These are phyloP conservation scores for Hydrolagus colliei DNA, from an alignment of 2,797 vertebrate genomes.

Conservation along the genomic window DNA sequence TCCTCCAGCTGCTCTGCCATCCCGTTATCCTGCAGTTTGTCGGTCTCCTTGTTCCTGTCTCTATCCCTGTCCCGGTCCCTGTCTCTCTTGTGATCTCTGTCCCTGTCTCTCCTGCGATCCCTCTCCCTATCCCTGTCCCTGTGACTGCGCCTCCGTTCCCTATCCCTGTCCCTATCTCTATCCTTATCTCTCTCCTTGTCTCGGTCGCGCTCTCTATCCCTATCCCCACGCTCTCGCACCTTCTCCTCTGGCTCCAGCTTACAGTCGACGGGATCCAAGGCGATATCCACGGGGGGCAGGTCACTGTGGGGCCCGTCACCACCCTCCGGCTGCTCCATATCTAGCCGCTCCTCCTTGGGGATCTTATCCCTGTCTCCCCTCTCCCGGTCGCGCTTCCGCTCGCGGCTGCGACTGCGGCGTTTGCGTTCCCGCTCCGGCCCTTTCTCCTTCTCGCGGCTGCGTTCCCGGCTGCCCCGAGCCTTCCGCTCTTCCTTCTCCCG, in stretches of 20 bases:
- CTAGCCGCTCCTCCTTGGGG: conserved; percentile 58
- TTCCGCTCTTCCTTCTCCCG: conserved; percentile 53
- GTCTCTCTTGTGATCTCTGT: conserved; percentile 32
- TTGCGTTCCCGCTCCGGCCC: conserved; percentile 67
- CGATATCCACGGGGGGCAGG: conserved; percentile 44
- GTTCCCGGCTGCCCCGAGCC: conserved; percentile 41
- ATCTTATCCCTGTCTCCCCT: conserved; percentile 49
- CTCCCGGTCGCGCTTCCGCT: conserved; percentile 51
- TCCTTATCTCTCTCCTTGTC: conserved; percentile 63
- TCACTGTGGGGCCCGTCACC: conserved; percentile 47
- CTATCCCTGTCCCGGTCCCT: conserved; percentile 58
- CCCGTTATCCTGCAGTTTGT: conserved; percentile 36
- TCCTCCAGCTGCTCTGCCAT: conserved; percentile 56
- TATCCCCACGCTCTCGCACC: conserved; percentile 44
- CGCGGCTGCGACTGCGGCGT: conserved; percentile 52
- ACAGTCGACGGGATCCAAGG: conserved; percentile 46
- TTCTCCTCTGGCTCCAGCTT: conserved; percentile 49
- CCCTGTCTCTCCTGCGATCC: conserved; percentile 39
- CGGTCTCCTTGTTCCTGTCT: conserved; percentile 65
- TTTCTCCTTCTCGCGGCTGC: conserved; percentile 58
- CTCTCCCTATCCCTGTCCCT: conserved; percentile 61
- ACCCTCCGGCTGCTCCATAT: conserved; percentile 55
- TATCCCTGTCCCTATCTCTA: conserved; percentile 57
- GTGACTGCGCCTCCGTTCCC: conserved; percentile 69
- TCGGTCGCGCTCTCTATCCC: conserved; percentile 51